Evolutionary conservation across 2,113 vertebrate species (phyloP).

Genomic region (Lipotes vexillifer): DNA sequence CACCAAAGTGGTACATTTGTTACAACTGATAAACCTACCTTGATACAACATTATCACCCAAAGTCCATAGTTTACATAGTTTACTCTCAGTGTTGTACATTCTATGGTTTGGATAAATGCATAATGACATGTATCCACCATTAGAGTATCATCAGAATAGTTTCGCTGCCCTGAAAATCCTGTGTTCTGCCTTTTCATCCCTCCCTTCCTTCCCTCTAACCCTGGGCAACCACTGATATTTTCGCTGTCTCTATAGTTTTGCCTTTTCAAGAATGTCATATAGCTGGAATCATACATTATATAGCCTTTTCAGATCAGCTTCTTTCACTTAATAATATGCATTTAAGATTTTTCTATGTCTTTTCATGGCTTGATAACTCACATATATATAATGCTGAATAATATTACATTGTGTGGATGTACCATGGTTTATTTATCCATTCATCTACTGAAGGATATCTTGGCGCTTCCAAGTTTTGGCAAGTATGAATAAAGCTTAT

Average conservation of each 20-base stretch:
- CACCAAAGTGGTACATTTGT: not conserved
- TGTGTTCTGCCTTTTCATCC: not conserved
- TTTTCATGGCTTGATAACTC: not conserved
- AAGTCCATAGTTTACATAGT: not conserved
- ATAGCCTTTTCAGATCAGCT: not conserved
- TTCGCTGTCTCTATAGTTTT: not conserved
- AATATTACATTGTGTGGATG: not conserved
- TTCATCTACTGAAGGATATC: not conserved
- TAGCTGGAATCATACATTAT: not conserved
- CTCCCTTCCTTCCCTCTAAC: not conserved
- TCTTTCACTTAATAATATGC: too few species aligned
- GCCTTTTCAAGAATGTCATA: not conserved
- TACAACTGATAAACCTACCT: not conserved
- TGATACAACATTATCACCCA: not conserved
- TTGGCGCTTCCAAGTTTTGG: not conserved
- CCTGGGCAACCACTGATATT: not conserved
- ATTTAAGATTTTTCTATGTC: too few species aligned
- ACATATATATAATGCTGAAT: not conserved
- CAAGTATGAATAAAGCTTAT: not conserved
- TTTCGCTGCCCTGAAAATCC: not conserved
- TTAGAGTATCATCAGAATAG: not conserved
- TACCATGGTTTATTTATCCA: not conserved
- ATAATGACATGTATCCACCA: not conserved
- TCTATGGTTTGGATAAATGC: not conserved
- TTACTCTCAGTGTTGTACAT: not conserved